Evolutionary conservation across 2,113 vertebrate species (phyloP).

Genomic region (Salvator merianae): DNA sequence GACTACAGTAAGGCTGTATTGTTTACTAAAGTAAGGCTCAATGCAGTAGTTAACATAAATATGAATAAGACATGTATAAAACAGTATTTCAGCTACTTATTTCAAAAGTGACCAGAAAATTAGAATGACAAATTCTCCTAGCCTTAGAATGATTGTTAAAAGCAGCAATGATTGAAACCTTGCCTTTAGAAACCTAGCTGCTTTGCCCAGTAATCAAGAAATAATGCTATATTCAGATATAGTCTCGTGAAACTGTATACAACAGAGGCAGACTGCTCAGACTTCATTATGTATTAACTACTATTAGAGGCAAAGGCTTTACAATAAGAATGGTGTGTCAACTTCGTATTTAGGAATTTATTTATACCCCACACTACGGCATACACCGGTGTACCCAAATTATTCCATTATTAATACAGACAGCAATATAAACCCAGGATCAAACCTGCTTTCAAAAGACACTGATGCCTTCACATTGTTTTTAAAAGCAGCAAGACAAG

Average conservation of each 20-base stretch:
- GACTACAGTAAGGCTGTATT: not conserved
- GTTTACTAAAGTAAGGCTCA: not conserved
- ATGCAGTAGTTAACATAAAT: not conserved
- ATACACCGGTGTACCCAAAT: not conserved
- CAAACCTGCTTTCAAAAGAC: not conserved
- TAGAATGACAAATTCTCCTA: not conserved
- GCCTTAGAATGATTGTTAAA: not conserved
- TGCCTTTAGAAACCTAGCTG: not conserved
- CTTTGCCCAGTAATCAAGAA: not conserved
- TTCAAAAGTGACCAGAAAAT: not conserved
- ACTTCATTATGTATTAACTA: not conserved
- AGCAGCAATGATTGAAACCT: not conserved
- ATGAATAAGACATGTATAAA: not conserved
- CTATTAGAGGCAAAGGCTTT: not conserved
- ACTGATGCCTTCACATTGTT: not conserved
- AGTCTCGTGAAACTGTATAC: not conserved
- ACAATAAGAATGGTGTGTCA: not conserved
- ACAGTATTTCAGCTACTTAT: not conserved
- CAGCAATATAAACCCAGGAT: no score
- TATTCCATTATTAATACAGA: not conserved
- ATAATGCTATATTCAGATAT: not conserved
- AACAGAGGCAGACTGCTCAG: not conserved
- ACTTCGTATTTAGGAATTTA: not conserved
- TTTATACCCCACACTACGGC: not conserved
- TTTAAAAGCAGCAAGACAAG: not conserved